Percentiles rank a stretch among this genome's conserved stretches.
Evolutionary conservation across 92 coral and sea anemone genomes (phyloP).

Genomic region (Parazoanthus atlanticus): DNA sequence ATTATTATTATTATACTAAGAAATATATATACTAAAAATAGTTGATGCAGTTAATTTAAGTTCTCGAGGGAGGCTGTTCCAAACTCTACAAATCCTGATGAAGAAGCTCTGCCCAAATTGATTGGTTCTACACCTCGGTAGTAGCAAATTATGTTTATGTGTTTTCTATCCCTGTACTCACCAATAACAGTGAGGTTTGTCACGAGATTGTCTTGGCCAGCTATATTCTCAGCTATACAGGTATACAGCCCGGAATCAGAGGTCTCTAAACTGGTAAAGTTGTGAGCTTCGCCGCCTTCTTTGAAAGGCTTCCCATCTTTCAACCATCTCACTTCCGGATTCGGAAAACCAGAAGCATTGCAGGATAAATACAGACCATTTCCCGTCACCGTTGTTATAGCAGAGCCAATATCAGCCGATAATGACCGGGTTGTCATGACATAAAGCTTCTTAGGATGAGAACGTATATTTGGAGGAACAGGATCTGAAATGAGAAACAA

Average conservation of each 20-base stretch:
- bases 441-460: slow-evolving; percentile 35
- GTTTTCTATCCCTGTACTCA: background rate
- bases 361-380: slow-evolving; percentile 70
- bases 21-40: too few relatives aligned
- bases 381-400: slow-evolving; percentile 73
- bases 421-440: slow-evolving; percentile 54
- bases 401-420: slow-evolving; percentile 62
- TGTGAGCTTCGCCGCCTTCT: slow-evolving; percentile 47
- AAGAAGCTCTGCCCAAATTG: too few relatives aligned
- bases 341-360: slow-evolving; percentile 80
- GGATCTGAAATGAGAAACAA: slow-evolving; percentile 64
- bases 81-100: too few relatives aligned
- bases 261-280: slow-evolving; percentile 38
- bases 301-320: slow-evolving; percentile 53
- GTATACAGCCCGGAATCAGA: slow-evolving; percentile 83
- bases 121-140: too few relatives aligned
- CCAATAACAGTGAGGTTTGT: slow-evolving; percentile 66
- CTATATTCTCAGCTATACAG: slow-evolving; percentile 83
- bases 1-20: too few relatives aligned
- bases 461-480: slow-evolving; percentile 65
- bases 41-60: too few relatives aligned
- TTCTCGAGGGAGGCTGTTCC: too few relatives aligned
- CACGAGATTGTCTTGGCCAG: slow-evolving; percentile 59
- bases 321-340: slow-evolving; percentile 68
- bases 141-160: too few relatives aligned